phyloP scores from a whole-genome alignment of 2,888 invertebrate species.

The Pediacus dermestoides region DNA sequence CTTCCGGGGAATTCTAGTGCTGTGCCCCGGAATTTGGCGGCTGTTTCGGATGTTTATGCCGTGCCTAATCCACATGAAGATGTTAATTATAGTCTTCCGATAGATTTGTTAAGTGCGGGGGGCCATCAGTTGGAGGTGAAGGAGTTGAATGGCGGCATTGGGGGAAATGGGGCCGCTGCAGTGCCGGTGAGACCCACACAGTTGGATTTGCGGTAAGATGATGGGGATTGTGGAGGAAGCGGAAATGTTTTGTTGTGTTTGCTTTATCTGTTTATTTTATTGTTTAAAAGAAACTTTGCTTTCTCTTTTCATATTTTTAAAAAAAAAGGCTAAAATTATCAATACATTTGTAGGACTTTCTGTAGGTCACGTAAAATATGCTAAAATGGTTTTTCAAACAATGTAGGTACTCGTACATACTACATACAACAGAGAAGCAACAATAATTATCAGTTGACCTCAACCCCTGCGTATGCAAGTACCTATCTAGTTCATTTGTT shows the following conservation, averaged over 20 bases:
- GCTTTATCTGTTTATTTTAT: no score
- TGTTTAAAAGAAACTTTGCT: no score
- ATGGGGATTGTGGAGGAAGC: no score
- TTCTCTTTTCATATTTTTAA: no score
- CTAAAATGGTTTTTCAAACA: no score
- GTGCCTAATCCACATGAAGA: slow-evolving; percentile 42
- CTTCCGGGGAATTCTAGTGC: slow-evolving; percentile 38
- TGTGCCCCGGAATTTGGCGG: slow-evolving; percentile 29
- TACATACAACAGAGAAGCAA: not conserved
- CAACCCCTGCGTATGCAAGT: not conserved
- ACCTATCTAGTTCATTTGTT: no score
- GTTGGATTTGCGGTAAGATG: slow-evolving; percentile 47
- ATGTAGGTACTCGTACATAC: no score
- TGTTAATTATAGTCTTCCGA: slow-evolving; percentile 48
- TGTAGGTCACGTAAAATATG: no score
- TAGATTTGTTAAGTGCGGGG: no score
- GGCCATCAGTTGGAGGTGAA: slow-evolving; percentile 31
- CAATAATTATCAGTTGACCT: not conserved
- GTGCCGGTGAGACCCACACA: slow-evolving; percentile 41
- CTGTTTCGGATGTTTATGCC: slow-evolving; percentile 36
- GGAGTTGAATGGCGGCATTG: slow-evolving; percentile 25
- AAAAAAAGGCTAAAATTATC: no score
- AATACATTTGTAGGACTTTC: no score
- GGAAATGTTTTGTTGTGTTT: no score
- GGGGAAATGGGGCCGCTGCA: not conserved